Base-by-base conservation (phyloP, 2,888 invertebrate genomes). In the Limenitis camilla region DNA sequence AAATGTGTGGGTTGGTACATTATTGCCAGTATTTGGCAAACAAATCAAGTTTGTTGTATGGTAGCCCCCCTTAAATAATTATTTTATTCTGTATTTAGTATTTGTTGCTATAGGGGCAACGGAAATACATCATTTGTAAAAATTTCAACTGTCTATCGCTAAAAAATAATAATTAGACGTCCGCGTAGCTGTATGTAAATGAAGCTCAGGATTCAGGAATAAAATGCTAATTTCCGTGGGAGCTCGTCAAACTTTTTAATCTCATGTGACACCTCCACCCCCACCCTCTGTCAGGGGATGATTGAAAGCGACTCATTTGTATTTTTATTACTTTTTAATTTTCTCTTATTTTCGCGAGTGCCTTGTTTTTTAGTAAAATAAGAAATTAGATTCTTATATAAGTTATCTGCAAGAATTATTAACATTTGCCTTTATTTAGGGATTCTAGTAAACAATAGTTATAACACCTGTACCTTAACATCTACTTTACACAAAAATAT, bases 311-410 rank as follows among this genome's bases (percentile, higher is more conserved):
- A 65, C 84, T 86, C 85, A 86, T 87, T 87, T 87, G 81, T 79
- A 68, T 86, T 83, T 86, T 85, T 86, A 86, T 85, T 82, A 86
- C 83, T 87, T 87, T 84, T 82, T 82, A 87, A 86, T 85, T 83
- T 82, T 64, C 78, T 77, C 66, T 74, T 74, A 83, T 85, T 78
- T 81, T 76, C 74, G 68, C 68, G 72, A 82, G 82, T 80, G 81
- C 49, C 61, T 61, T 61, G 55, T 66, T 58, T 55, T 19, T 19
- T 19, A 19, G 19, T 19, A 19, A 19, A 19, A 19, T 19, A 19
- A 19, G n/a, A n/a, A n/a, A n/a, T n/a, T n/a, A n/a, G n/a, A n/a
- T n/a, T n/a, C n/a, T n/a, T n/a, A n/a, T n/a, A n/a, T n/a, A n/a
- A n/a, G n/a, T n/a, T n/a, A n/a, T n/a, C n/a, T n/a, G n/a, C n/a